Percentiles rank a stretch among this genome's conserved stretches.
Evolutionary conservation across 2,797 vertebrate genomes (phyloP).

Genomic region (Chiloscyllium punctatum): DNA sequence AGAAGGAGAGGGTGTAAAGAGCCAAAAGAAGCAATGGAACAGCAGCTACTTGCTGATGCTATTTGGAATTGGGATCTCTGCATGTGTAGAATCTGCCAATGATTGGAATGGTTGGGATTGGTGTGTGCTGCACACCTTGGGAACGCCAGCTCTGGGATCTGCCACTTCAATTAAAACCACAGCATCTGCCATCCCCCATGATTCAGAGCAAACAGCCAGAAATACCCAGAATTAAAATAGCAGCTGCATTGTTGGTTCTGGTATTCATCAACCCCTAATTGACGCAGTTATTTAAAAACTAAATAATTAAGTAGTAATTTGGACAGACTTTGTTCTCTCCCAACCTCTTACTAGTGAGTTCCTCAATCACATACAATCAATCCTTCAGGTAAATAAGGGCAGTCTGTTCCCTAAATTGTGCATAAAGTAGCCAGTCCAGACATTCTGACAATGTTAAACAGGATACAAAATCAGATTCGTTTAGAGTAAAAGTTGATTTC

Average conservation of each 20-base stretch:
- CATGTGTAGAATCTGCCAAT: neutral
- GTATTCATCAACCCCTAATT: neutral
- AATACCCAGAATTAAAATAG: neutral
- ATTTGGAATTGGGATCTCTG: neutral
- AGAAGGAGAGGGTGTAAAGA: constrained; percentile 30
- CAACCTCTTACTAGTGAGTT: neutral
- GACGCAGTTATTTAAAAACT: neutral
- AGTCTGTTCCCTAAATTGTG: neutral
- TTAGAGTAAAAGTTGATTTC: neutral
- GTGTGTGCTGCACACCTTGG: neutral
- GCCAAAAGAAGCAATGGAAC: neutral
- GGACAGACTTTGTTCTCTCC: neutral
- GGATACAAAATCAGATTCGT: neutral
- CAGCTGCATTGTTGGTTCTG: neutral
- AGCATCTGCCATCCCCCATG: neutral
- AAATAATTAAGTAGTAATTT: constrained; percentile 20
- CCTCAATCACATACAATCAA: neutral
- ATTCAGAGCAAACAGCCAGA: constrained; percentile 1
- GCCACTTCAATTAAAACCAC: neutral
- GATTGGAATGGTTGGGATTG: neutral
- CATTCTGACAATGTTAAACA: neutral
- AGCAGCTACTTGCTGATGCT: neutral
- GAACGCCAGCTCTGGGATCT: neutral
- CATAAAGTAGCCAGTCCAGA: neutral
- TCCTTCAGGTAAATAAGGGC: neutral